Conservation (phyloP, 1,140 invertebrate genomes). For the Cotesia glomerata region DNA sequence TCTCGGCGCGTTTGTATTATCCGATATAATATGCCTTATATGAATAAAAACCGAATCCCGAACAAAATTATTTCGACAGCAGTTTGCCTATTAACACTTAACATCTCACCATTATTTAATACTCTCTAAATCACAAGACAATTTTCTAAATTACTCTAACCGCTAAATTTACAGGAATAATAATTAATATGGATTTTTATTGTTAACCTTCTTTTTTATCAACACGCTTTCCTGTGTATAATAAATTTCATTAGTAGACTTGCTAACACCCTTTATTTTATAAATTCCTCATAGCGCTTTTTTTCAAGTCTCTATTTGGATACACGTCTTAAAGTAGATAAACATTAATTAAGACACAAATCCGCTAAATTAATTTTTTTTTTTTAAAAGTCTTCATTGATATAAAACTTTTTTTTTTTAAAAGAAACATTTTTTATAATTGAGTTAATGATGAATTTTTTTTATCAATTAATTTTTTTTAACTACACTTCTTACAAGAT, state of each 20-base stretch:
- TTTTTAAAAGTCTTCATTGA: no score
- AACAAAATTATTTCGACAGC: constrained; percentile 15
- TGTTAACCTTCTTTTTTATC: background rate
- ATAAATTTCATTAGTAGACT: background rate
- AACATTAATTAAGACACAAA: no score
- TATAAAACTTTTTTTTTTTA: no score
- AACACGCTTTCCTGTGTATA: background rate
- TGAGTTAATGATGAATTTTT: no score
- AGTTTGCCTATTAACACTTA: constrained; percentile 20
- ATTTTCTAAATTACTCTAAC: constrained; percentile 1
- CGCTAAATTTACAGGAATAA: constrained; percentile 5
- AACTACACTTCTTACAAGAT: no score
- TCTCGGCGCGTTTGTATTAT: constrained; percentile 3
- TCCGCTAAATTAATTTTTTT: no score
- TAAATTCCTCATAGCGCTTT: background rate
- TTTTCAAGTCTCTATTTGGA: background rate
- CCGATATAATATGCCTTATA: no score
- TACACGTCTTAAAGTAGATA: no score
- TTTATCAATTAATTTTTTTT: no score
- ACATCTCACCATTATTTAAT: constrained; percentile 1
- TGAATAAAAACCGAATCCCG: background rate
- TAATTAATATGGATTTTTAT: no score
- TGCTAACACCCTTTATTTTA: background rate
- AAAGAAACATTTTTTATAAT: no score
- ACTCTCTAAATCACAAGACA: background rate